Conservation (phyloP, 2,888 invertebrate genomes). For the Craniophora ligustri region DNA sequence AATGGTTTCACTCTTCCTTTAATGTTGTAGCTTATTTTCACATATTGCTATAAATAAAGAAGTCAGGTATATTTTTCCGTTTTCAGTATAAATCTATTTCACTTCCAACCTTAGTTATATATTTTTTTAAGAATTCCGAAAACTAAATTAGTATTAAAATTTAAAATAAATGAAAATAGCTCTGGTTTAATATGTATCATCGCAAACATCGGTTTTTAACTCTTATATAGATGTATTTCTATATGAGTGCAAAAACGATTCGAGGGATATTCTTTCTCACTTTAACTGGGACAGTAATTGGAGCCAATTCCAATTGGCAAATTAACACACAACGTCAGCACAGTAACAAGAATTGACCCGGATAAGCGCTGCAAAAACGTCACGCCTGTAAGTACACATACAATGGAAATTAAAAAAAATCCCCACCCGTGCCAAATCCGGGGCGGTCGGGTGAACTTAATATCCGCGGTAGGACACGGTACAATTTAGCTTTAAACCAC, state of each 20-base stretch:
- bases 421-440: constrained; percentile 43
- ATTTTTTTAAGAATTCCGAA: too few species aligned
- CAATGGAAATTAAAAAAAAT: constrained; percentile 52
- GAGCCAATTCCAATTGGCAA: constrained; percentile 28
- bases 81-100: too few species aligned
- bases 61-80: too few species aligned
- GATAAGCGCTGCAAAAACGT: constrained; percentile 38
- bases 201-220: too few species aligned
- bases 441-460: constrained; percentile 46
- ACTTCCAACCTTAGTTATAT: too few species aligned
- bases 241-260: constrained; percentile 4
- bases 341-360: constrained; percentile 33
- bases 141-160: too few species aligned
- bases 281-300: constrained; percentile 20
- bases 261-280: not conserved
- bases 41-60: too few species aligned
- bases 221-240: too few species aligned
- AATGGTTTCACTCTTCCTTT: too few species aligned
- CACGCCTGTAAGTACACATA: constrained; percentile 29
- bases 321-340: constrained; percentile 34
- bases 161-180: too few species aligned
- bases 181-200: too few species aligned
- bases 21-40: too few species aligned
- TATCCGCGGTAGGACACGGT: constrained; percentile 46
- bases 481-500: constrained; percentile 42